These are phyloP conservation scores for Drosophila fuyamai DNA, from an alignment of 1,140 invertebrate genomes.

Conservation along the genomic window DNA sequence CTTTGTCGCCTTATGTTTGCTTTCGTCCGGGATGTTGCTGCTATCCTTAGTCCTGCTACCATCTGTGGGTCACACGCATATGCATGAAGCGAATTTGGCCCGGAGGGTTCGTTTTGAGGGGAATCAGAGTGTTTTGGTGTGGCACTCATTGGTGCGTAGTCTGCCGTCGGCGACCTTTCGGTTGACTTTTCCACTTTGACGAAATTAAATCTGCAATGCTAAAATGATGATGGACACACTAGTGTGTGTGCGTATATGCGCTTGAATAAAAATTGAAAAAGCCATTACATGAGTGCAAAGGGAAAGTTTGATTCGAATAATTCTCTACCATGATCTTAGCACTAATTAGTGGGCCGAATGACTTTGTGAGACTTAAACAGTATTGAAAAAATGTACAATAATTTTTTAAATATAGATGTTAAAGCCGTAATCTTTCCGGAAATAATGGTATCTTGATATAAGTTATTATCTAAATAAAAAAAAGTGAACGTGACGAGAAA, in stretches of 20 bases:
- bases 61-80: slow-evolving; percentile 35
- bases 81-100: slow-evolving; percentile 1
- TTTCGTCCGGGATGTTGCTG: not conserved
- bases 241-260: slow-evolving; percentile 5
- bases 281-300: not conserved
- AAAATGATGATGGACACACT: slow-evolving; percentile 53
- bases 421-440: not conserved
- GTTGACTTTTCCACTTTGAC: slow-evolving; percentile 76
- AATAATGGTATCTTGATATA: not conserved
- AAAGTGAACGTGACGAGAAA: slow-evolving; percentile 7
- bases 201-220: slow-evolving; percentile 81
- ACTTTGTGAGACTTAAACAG: not conserved
- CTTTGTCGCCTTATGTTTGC: slow-evolving; percentile 26
- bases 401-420: not conserved
- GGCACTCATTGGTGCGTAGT: slow-evolving; percentile 41
- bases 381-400: not conserved
- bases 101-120: not conserved
- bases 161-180: slow-evolving; percentile 23
- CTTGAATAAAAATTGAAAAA: slow-evolving; percentile 65
- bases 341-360: not conserved
- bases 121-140: slow-evolving; percentile 26
- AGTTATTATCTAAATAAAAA: not conserved
- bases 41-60: slow-evolving; percentile 8
- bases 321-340: not conserved
- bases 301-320: not conserved